These are phyloP conservation scores for Cepaea nemoralis DNA, from an alignment of 1,140 invertebrate species.

Conservation along the genomic window DNA sequence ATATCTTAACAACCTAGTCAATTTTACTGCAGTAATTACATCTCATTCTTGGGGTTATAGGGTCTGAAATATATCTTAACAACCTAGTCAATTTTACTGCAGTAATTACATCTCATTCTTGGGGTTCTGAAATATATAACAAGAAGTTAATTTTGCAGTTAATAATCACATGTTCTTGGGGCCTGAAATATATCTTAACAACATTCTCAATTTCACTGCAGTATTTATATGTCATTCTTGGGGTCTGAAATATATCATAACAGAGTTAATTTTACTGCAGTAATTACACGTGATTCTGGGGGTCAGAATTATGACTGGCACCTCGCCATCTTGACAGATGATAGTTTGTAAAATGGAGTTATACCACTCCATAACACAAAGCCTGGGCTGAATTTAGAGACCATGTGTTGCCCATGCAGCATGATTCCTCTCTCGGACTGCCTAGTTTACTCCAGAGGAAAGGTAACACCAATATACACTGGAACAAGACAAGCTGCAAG, in stretches of 20 bases:
- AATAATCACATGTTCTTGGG: no score
- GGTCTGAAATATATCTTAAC: not conserved
- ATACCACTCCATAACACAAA: no score
- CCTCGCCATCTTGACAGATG: no score
- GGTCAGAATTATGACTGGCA: not conserved
- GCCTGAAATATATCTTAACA: not conserved
- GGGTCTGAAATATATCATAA: slow-evolving; percentile 6
- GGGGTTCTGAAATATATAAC: no score
- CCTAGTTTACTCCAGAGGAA: no score
- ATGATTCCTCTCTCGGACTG: no score
- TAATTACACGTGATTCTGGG: not conserved
- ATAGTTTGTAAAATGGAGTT: no score
- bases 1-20: not conserved
- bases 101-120: not conserved
- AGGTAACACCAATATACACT: no score
- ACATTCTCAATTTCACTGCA: not conserved
- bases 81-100: not conserved
- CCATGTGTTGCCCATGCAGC: no score
- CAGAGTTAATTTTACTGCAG: not conserved
- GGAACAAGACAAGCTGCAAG: no score
- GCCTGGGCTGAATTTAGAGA: no score
- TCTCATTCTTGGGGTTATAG: not conserved
- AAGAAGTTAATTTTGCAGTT: no score
- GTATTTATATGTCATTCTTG: slow-evolving; percentile 9
- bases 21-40: not conserved